Evolutionary conservation across 2,888 invertebrate genomes (phyloP).

Genomic region (Parochlus steinenii): DNA sequence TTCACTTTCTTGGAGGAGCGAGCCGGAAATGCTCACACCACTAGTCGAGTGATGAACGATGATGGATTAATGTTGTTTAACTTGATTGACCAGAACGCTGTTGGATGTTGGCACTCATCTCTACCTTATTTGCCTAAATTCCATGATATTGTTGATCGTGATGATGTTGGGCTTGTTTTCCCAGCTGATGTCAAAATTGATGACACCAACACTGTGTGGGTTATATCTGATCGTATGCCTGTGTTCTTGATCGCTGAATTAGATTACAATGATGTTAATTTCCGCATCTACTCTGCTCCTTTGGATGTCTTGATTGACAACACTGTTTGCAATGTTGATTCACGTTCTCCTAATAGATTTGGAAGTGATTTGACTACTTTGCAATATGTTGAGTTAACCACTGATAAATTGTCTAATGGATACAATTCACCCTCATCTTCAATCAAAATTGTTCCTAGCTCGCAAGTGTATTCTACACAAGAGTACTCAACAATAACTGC

Average conservation of each 20-base stretch:
- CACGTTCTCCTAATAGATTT: slow-evolving; percentile 18
- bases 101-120: slow-evolving; percentile 66
- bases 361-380: slow-evolving; percentile 16
- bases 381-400: slow-evolving; percentile 15
- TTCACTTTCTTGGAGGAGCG: slow-evolving; percentile 47
- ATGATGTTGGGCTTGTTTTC: slow-evolving; percentile 59
- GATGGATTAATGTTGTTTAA: slow-evolving; percentile 60
- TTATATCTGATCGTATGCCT: slow-evolving; percentile 68
- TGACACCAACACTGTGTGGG: slow-evolving; percentile 54
- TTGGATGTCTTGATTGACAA: slow-evolving; percentile 45
- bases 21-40: slow-evolving; percentile 50
- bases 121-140: slow-evolving; percentile 46
- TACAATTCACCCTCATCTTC: slow-evolving; percentile 5
- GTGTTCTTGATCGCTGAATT: slow-evolving; percentile 51
- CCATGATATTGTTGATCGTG: slow-evolving; percentile 53
- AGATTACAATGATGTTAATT: slow-evolving; percentile 61
- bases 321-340: slow-evolving; percentile 47
- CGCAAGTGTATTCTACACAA: neutral
- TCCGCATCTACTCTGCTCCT: slow-evolving; percentile 55
- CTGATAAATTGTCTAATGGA: neutral
- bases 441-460: neutral
- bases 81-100: slow-evolving; percentile 62
- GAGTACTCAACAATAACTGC: neutral
- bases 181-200: slow-evolving; percentile 68
- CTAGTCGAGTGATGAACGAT: slow-evolving; percentile 56